Base-by-base conservation (phyloP, 2,888 invertebrate genomes). In the Scotopteryx bipunctaria region DNA sequence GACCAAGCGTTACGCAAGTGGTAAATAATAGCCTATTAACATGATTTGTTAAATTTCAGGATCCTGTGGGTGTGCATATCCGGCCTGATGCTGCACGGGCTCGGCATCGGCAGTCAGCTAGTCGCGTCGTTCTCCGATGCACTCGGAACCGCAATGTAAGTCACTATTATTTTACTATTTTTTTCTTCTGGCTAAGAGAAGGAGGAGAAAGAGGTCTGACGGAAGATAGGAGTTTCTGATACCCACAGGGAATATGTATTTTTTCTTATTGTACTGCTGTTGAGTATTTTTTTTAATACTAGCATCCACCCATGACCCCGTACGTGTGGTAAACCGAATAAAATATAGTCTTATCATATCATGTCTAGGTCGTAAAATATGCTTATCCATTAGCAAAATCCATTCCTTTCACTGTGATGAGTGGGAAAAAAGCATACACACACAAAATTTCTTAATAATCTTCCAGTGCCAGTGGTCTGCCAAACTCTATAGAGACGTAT, bases 121-220 rank as follows among this genome's bases (percentile, higher is more conserved):
- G 97, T 97, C 5, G 95, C 97, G 0, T 95, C 96, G 2, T 97
- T 97, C 80, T 94, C 96, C 4, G 95, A 96, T 71, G 96, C 96
- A 5, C 91, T 97, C 5, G 91, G 94, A 58, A 95, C 95, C 3
- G 93, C 95, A 4, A 92, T 96, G 96, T 97, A 91, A 93, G 94
- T 66, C 6, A 36, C 2, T 14, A 32, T n/a, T 4, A 23, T 27
- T 33, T 16, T 9, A 33, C 8, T 1, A n/a, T 33, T 15, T 16
- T 19, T n/a, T 1, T 14, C 6, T 5, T 5, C 17, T 9, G n/a
- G 25, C 25, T n/a, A 25, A 3, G 1, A n/a, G 9, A 2, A 19
- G 19, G 19, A n/a, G n/a, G n/a, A n/a, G n/a, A n/a, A n/a, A n/a
- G n/a, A n/a, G n/a, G n/a, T n/a, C n/a, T n/a, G n/a, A n/a, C n/a